Evolutionary conservation across 2,797 vertebrate genomes (phyloP).

Genomic region (Enteromius trimaculatus): DNA sequence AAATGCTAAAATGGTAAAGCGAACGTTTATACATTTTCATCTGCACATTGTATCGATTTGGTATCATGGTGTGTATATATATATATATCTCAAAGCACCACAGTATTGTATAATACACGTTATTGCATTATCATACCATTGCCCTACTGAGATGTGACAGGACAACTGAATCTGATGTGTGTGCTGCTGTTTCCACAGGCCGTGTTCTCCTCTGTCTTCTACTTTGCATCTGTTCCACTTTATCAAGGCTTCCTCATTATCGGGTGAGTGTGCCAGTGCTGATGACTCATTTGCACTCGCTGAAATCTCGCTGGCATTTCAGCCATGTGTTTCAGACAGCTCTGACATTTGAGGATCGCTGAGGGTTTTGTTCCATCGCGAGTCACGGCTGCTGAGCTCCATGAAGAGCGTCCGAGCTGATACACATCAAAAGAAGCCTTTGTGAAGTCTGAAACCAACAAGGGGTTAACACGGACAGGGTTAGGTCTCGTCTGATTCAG

Average conservation of each 20-base stretch:
- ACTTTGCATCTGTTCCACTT: conserved; percentile 95
- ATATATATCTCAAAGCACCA: background rate
- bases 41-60: background rate
- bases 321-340: conserved; percentile 57
- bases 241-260: conserved; percentile 98
- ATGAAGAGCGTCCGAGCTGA: conserved; percentile 44
- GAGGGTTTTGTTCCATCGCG: conserved; percentile 66
- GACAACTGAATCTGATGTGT: background rate
- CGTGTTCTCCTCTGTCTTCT: conserved; percentile 97
- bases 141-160: background rate
- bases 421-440: conserved; percentile 43
- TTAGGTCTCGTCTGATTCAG: conserved; percentile 10
- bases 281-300: conserved; percentile 67
- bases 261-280: conserved; percentile 81
- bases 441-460: conserved; percentile 28
- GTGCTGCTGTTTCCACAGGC: conserved; percentile 75
- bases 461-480: conserved; percentile 16
- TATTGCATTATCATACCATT: background rate
- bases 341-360: conserved; percentile 73
- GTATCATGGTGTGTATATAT: background rate
- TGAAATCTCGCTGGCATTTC: conserved; percentile 68
- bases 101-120: too few species aligned
- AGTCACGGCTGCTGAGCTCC: conserved; percentile 57
- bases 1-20: background rate
- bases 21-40: background rate